Percentiles rank a stretch among this genome's conserved stretches.
Evolutionary conservation across 2,113 vertebrate species (phyloP).

Genomic region (Drymodes brunneopygia): DNA sequence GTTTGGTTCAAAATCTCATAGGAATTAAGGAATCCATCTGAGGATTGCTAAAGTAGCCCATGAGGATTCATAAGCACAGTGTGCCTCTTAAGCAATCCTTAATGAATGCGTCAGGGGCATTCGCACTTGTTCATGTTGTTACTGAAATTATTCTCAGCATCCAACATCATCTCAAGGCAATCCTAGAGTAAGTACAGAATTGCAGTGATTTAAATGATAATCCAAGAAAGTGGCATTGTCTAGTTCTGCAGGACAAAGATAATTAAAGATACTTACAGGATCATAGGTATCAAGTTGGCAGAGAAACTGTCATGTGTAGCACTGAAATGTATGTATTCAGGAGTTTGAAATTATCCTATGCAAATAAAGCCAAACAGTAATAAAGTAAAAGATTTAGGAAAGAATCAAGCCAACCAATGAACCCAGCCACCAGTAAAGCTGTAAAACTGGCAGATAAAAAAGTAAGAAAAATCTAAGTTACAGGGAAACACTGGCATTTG

Average conservation of each 20-base stretch:
- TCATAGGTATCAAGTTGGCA: conserved; percentile 7
- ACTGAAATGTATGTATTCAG: conserved; percentile 9
- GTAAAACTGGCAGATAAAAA: not conserved
- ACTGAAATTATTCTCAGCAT: conserved; percentile 20
- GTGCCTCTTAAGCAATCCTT: not conserved
- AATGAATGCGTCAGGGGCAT: conserved; percentile 2
- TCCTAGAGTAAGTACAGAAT: not conserved
- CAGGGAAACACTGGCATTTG: not conserved
- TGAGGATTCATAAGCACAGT: conserved; percentile 12
- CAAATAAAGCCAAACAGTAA: conserved; percentile 32
- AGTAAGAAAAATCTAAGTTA: not conserved
- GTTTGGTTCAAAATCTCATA: not conserved
- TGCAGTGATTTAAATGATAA: conserved; percentile 33
- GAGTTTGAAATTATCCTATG: conserved; percentile 1
- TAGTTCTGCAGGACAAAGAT: conserved; percentile 21
- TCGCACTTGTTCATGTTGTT: not conserved
- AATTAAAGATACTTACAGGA: conserved; percentile 20
- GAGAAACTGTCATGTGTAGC: not conserved
- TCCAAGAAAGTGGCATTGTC: not conserved
- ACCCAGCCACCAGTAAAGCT: not conserved
- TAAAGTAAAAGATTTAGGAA: conserved; percentile 7
- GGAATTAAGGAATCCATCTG: conserved; percentile 24
- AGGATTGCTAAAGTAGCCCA: conserved; percentile 15
- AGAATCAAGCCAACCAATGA: not conserved
- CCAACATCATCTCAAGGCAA: not conserved